A percentile compares a stretch with the other conserved stretches of the same genome.
Evolutionary conservation across 2,113 vertebrate species (phyloP).

Genomic region (Nettapus auritus): DNA sequence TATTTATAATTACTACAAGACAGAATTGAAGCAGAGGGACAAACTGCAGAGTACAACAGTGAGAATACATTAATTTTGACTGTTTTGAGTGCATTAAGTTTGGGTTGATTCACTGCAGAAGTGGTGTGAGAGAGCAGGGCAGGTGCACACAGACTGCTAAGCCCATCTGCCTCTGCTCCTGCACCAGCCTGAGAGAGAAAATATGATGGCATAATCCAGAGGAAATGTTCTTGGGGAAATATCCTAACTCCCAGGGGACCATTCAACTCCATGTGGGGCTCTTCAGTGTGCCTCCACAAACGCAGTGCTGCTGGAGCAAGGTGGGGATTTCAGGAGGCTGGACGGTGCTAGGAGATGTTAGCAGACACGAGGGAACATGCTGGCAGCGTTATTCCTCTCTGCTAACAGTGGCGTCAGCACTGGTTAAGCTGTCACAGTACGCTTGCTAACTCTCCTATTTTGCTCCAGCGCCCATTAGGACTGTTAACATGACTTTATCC

Average conservation of each 20-base stretch:
- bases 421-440: background rate
- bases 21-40: background rate
- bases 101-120: background rate
- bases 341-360: background rate
- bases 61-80: background rate
- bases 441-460: background rate
- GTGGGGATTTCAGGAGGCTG: background rate
- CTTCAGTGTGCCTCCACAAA: background rate
- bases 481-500: background rate
- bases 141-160: background rate
- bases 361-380: accelerated
- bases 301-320: background rate
- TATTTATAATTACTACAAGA: background rate
- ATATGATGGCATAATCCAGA: accelerated
- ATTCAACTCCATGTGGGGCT: background rate
- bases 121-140: background rate
- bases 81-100: background rate
- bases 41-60: background rate
- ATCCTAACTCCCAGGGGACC: background rate
- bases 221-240: background rate
- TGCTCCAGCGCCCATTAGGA: background rate
- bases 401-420: background rate
- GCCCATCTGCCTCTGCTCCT: no score
- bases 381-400: background rate
- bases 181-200: no score